Conservation (phyloP, 2,888 invertebrate genomes). For the Amblyjoppa proteus region DNA sequence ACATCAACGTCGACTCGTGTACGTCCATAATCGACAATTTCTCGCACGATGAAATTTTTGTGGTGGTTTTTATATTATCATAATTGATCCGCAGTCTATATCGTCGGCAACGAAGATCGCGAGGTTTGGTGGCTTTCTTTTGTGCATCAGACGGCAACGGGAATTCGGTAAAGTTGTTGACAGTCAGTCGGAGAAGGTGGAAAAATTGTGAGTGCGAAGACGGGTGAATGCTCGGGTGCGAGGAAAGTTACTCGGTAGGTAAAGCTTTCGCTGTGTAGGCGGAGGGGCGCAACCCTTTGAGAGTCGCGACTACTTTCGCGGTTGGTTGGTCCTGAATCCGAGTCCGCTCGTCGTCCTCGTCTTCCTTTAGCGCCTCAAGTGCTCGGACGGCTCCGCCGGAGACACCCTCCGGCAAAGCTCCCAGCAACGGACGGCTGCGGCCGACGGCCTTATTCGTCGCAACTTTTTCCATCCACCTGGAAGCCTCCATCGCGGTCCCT, state of each 20-base stretch:
- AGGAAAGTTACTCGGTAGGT: constrained; percentile 12
- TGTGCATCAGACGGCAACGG: neutral
- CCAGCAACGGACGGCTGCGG: neutral
- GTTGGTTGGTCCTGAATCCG: constrained; percentile 47
- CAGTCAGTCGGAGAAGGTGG: neutral
- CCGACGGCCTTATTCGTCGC: constrained; percentile 30
- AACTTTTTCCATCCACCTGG: constrained; percentile 18
- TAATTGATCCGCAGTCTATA: neutral
- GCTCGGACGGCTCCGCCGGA: constrained; percentile 37
- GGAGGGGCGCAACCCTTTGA: constrained; percentile 2
- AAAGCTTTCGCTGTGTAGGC: constrained; percentile 5
- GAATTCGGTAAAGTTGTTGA: neutral
- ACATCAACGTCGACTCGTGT: neutral
- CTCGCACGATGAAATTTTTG: no score
- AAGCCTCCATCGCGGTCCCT: constrained; percentile 8
- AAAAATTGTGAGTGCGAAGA: neutral
- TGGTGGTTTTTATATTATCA: neutral
- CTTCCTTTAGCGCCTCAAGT: constrained; percentile 30
- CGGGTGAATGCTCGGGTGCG: neutral
- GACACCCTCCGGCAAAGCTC: constrained; percentile 31
- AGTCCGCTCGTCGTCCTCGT: constrained; percentile 30
- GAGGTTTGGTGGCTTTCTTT: neutral
- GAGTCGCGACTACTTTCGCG: constrained; percentile 49
- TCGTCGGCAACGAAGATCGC: neutral
- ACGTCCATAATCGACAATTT: neutral